Percentiles rank a stretch among this genome's conserved stretches.
phyloP scores from a whole-genome alignment of 1,140 invertebrate species.

The Apocrypta bakeri region DNA sequence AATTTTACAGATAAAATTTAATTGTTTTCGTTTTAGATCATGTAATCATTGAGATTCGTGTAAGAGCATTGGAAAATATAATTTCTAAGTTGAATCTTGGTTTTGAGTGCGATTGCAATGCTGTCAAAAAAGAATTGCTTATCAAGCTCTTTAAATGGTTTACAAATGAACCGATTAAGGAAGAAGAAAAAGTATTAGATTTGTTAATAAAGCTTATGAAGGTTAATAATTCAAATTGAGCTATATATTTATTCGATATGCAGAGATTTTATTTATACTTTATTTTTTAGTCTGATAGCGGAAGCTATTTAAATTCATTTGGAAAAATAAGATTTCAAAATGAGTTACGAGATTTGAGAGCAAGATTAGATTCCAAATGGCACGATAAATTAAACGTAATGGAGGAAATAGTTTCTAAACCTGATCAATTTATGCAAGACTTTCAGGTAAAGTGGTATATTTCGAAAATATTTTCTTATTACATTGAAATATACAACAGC shows the following conservation, averaged over 20 bases:
- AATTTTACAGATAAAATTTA: background rate
- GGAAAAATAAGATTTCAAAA: slow-evolving; percentile 62
- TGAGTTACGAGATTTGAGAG: slow-evolving; percentile 59
- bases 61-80: slow-evolving; percentile 68
- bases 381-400: slow-evolving; percentile 63
- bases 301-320: slow-evolving; percentile 60
- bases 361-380: slow-evolving; percentile 56
- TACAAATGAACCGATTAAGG: slow-evolving; percentile 60
- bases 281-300: slow-evolving; percentile 51
- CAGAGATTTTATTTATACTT: slow-evolving; percentile 8
- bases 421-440: slow-evolving; percentile 40
- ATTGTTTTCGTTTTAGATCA: slow-evolving; percentile 60
- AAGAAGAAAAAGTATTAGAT: slow-evolving; percentile 68
- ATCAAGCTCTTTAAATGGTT: slow-evolving; percentile 72
- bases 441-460: slow-evolving; percentile 41
- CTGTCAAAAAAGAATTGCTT: slow-evolving; percentile 68
- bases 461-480: background rate
- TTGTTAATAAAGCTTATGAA: slow-evolving; percentile 66
- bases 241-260: background rate
- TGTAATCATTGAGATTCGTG: slow-evolving; percentile 67
- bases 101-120: slow-evolving; percentile 66
- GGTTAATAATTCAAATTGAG: slow-evolving; percentile 59
- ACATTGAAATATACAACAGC: slow-evolving; percentile 4
- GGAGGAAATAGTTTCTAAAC: slow-evolving; percentile 55
- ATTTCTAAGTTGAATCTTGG: slow-evolving; percentile 70